Evolutionary conservation across 1,140 invertebrate species (phyloP), one percentile per base, ranked within the genome.

Genomic region (Macrobrachium rosenbergii): DNA sequence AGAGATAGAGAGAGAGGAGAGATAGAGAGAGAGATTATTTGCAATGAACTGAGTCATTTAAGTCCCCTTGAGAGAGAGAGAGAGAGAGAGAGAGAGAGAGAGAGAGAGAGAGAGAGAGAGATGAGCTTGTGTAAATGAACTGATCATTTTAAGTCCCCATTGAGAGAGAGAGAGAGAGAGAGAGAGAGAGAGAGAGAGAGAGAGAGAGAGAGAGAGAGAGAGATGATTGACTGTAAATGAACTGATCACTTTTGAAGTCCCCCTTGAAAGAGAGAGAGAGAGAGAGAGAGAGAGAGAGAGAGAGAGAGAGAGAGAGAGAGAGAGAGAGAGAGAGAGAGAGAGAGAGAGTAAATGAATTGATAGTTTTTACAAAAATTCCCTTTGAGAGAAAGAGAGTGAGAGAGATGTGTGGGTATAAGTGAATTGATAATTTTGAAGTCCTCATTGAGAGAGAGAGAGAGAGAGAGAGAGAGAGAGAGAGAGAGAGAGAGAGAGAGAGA

Each of bases 381-480:
- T n/a, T n/a, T n/a, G 60, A 63, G 19, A 23, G 14, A 37, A 28
- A 64, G 16, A 62, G 63, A 64, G 17, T 69, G 28, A 8, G 45
- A 3, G 37, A 45, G 14, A 43, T n/a, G n/a, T n/a, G n/a, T 2
- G 28, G 37, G 23, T 2, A 21, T 43, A 23, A 76, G n/a, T 16
- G 16, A 37, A 67, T 23, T 78, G 76, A 16, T 19, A 60, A 12
- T 11, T 2, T 28, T 12, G 58, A 78, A n/a, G 16, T 17, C 7
- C 3, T n/a, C 14, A 0, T 12, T 2, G 12, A 79, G n/a, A 23
- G 63, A 69, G 17, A 43, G 37, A 75, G 75, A 73, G 23, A 37
- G 81, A 43, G 82, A 76, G 72, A 79, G 58, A 78, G 37, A 37
- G 80, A 73, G 64, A 76, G 80, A 82, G 23, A 82, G 60, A 23